These are phyloP conservation scores for Tiaroga cobitis DNA, from an alignment of 2,797 vertebrate genomes.

Conservation along the genomic window DNA sequence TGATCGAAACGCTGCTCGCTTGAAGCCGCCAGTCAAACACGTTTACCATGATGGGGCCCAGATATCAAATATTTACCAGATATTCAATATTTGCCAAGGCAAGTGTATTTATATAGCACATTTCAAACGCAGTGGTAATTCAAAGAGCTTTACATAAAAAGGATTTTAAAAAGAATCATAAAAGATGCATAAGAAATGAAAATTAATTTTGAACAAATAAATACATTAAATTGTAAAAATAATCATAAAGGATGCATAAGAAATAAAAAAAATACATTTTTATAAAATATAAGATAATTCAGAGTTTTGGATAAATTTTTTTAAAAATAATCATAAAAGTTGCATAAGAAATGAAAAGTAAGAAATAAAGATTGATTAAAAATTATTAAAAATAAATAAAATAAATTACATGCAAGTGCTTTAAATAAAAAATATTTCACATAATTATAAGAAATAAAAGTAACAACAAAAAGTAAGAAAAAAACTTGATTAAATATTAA, in stretches of 20 bases:
- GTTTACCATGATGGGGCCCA: not conserved
- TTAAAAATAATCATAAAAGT: too few species aligned
- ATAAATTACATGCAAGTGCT: too few species aligned
- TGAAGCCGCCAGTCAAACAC: not conserved
- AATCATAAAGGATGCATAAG: too few species aligned
- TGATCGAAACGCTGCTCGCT: not conserved
- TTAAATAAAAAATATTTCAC: not conserved
- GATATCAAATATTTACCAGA: not conserved
- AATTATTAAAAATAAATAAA: not conserved
- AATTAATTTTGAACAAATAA: too few species aligned
- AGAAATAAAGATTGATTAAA: too few species aligned
- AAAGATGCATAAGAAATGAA: not conserved
- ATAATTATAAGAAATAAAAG: not conserved
- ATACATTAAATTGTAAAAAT: too few species aligned
- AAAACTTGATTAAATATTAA: not conserved
- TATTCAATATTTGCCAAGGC: not conserved
- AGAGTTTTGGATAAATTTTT: too few species aligned
- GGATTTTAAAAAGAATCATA: not conserved
- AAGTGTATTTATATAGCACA: not conserved
- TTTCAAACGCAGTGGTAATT: not conserved
- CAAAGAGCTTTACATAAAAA: not conserved
- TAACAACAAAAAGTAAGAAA: not conserved
- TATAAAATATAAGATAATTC: too few species aligned
- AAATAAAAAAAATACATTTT: too few species aligned
- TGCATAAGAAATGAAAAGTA: too few species aligned